Base-by-base conservation (phyloP, 2,797 vertebrate species). In the Acanthurus lineatus region DNA sequence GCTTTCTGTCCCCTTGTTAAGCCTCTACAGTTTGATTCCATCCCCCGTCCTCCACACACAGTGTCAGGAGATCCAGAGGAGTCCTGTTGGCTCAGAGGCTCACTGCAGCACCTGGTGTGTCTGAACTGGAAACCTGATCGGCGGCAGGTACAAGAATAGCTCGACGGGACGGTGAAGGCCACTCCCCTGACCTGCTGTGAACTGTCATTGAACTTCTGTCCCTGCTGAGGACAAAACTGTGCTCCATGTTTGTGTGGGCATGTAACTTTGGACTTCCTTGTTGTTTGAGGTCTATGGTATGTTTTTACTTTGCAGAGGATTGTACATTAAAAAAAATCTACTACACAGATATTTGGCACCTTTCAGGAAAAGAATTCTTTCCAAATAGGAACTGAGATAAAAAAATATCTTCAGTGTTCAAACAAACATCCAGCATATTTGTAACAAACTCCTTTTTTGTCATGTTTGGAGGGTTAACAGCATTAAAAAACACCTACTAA, bases 121-220 rank as follows among this genome's bases (percentile, higher is more conserved):
- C 79, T 64, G 73, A 70, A 63, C 76, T 81, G 81, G 93, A 93
- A 93, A 93, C 88, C 76, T 63, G 93, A 94, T 92, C 86, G 4
- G 81, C 53, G 52, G 80, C 93, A 94, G 92, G 93, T 94, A 94
- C 89, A 85, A 91, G 92, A 94, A 94, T 94, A 94, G 90, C 91
- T 84, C 53, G 19, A 49, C 19, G 28, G 70, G 77, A 52, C 74
- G 5, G 76, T 61, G 17, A 83, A 83, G 78, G 79, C 77, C 77
- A 32, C 84, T 83, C 78, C 69, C 45, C 73, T 82, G 89, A 91
- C 89, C 85, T 74, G 83, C 78, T 8, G 62, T 74, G 78, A 88
- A 84, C 89, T 84, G 84, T 20, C 73, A 70, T 11, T 79, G 69
- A 83, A 83, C 85, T 66, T 83, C 32, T 81, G 68, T 76, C 52